Conservation (phyloP, 2,113 vertebrate genomes). For the Gulo gulo region DNA sequence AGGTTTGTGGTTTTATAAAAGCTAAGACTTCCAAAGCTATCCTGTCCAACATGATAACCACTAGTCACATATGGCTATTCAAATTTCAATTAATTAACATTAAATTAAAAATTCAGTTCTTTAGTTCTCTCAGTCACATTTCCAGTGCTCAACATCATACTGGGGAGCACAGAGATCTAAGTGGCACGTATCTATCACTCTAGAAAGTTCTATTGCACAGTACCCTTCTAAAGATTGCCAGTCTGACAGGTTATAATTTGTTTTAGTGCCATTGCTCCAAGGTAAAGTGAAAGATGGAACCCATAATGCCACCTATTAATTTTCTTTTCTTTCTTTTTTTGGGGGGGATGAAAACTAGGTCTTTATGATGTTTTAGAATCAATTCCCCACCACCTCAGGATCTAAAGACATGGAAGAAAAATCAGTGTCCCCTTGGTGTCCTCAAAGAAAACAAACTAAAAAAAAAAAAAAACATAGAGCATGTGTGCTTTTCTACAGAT, state of each 20-base stretch:
- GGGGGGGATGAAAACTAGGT: background rate
- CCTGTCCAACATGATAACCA: background rate
- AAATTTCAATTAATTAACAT: background rate
- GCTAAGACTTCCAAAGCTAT: background rate
- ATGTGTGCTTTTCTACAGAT: too few species aligned
- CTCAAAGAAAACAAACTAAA: background rate
- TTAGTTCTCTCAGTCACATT: background rate
- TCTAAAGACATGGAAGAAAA: background rate
- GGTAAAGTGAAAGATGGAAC: background rate
- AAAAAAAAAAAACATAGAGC: background rate
- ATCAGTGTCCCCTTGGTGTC: background rate
- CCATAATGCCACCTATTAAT: background rate
- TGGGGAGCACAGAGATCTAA: background rate
- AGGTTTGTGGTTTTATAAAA: slow-evolving; percentile 16
- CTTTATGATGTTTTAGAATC: background rate
- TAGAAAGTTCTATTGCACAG: background rate
- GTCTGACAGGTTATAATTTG: background rate
- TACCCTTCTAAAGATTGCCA: background rate
- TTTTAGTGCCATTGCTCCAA: background rate
- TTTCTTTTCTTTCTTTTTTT: background rate
- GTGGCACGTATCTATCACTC: background rate
- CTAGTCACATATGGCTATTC: background rate
- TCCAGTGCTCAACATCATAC: background rate
- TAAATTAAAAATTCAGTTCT: background rate
- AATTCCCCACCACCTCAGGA: background rate